phyloP scores from a whole-genome alignment of 1,140 invertebrate genomes.

The Eubasilissa regina region DNA sequence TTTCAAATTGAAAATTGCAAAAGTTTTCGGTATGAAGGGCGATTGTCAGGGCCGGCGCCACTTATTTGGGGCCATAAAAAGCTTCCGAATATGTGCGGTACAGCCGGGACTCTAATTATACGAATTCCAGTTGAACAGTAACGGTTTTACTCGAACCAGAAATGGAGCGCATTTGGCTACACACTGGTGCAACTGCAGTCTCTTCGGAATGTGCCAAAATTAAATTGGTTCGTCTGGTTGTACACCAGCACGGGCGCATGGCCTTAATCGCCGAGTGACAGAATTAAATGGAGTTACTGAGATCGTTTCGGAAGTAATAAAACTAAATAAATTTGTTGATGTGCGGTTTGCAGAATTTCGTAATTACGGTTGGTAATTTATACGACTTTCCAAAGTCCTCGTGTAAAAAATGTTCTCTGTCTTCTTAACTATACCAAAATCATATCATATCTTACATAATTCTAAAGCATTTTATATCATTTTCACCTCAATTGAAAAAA shows the following conservation, averaged over 20 bases:
- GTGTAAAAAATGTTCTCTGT: too few species aligned
- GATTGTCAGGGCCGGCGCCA: constrained; percentile 28
- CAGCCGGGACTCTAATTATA: constrained; percentile 41
- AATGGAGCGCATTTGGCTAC: constrained; percentile 36
- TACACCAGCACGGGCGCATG: background rate
- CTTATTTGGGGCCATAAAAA: constrained; percentile 45
- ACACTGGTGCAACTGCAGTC: constrained; percentile 1
- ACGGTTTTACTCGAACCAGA: constrained; percentile 40
- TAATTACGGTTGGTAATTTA: too few species aligned
- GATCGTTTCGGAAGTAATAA: too few species aligned
- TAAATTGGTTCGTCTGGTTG: constrained; percentile 33
- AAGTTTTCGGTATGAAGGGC: constrained; percentile 39
- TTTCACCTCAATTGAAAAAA: background rate
- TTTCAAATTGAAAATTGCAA: constrained; percentile 50
- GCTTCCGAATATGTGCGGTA: constrained; percentile 25
- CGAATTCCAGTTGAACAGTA: constrained; percentile 45
- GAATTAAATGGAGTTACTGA: constrained; percentile 12
- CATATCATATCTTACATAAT: too few species aligned
- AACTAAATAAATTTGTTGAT: too few species aligned
- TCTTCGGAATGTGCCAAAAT: constrained; percentile 32
- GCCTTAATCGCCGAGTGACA: background rate
- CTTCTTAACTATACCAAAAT: background rate
- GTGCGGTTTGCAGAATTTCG: too few species aligned
- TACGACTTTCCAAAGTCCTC: too few species aligned
- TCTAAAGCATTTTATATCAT: too few species aligned